Evolutionary conservation across 2,797 vertebrate genomes (phyloP).

Genomic region (Rhynchotus rufescens): DNA sequence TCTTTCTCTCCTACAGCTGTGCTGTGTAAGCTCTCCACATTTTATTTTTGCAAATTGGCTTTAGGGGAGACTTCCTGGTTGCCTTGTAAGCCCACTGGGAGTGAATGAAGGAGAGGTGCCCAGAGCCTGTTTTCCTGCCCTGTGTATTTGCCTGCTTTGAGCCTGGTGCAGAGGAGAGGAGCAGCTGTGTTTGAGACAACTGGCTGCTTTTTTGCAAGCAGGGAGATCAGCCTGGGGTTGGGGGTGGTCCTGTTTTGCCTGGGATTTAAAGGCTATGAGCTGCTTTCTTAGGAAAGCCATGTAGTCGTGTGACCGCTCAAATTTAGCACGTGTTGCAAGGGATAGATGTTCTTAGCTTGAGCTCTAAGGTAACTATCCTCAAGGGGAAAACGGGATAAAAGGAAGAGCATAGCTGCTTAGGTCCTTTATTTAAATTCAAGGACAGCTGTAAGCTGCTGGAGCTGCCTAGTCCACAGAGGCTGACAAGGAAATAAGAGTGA

Average conservation of each 20-base stretch:
- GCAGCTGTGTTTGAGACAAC: not conserved
- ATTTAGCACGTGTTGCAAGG: not conserved
- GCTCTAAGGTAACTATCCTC: not conserved
- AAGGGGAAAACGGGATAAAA: not conserved
- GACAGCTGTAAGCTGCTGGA: not conserved
- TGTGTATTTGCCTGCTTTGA: not conserved
- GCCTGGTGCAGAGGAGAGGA: not conserved
- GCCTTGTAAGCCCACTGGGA: not conserved
- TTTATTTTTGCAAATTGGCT: not conserved
- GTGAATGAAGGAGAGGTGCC: not conserved
- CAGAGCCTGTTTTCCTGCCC: not conserved
- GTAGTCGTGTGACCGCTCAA: not conserved
- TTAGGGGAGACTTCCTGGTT: not conserved
- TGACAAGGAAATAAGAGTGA: not conserved
- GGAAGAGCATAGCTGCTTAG: not conserved
- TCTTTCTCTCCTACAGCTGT: not conserved
- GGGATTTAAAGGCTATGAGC: not conserved
- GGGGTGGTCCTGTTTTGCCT: not conserved
- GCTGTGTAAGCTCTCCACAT: not conserved
- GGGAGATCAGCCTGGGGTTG: accelerated
- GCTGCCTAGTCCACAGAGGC: not conserved
- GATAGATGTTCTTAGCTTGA: not conserved
- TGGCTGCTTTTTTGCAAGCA: not conserved
- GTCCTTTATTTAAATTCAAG: not conserved
- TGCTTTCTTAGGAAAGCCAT: not conserved